Evolutionary conservation across 1,140 invertebrate species (phyloP).

Genomic region (Drosophila sulfurigaster): DNA sequence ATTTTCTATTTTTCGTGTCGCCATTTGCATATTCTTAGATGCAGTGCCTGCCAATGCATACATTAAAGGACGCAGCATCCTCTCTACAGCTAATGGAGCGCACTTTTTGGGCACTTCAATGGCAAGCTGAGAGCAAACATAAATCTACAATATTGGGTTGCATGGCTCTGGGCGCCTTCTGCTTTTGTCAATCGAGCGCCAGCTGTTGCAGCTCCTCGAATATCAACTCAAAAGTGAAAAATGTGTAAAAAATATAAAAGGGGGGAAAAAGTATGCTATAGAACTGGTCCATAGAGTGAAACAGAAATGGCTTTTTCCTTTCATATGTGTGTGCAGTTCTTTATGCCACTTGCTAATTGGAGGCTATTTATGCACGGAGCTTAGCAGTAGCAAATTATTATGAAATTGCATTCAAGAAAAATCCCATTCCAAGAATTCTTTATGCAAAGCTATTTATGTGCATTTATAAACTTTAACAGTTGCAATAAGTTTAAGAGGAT

Average conservation of each 20-base stretch:
- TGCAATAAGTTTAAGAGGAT: not conserved
- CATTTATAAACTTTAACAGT: not conserved
- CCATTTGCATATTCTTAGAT: conserved; percentile 8
- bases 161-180: not conserved
- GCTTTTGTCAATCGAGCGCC: conserved; percentile 10
- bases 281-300: not conserved
- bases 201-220: conserved; percentile 2
- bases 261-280: not conserved
- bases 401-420: not conserved
- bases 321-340: not conserved
- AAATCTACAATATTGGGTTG: conserved; percentile 5
- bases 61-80: not conserved
- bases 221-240: not conserved
- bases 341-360: conserved; percentile 18
- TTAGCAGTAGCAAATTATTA: no score
- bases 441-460: not conserved
- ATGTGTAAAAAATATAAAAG: not conserved
- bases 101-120: not conserved
- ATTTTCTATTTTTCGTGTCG: no score
- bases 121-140: conserved; percentile 4
- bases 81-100: conserved; percentile 1
- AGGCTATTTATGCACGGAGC: not conserved
- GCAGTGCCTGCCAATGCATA: conserved; percentile 19
- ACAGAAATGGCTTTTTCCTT: not conserved
- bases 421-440: not conserved